Evolutionary conservation across 2,113 vertebrate species (phyloP).

Genomic region (Melierax canorus): DNA sequence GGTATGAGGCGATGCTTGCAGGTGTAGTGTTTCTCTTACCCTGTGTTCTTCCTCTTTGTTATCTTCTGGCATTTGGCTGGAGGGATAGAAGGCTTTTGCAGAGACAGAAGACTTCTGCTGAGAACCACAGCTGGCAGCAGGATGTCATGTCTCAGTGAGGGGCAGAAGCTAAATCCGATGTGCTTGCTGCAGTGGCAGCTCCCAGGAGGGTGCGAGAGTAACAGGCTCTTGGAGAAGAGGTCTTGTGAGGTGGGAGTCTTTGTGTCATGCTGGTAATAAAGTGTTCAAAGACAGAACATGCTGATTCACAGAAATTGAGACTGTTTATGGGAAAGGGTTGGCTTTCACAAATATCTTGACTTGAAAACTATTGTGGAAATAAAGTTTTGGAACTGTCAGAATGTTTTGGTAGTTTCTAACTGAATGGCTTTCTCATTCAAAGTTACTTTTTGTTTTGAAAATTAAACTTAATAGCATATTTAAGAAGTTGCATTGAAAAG

Average conservation of each 20-base stretch:
- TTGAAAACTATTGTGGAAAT: constrained; percentile 43
- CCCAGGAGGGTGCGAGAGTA: not conserved
- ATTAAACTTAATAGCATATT: constrained; percentile 21
- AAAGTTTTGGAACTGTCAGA: constrained; percentile 7
- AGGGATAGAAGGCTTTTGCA: not conserved
- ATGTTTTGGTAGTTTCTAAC: constrained; percentile 37
- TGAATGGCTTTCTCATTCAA: constrained; percentile 19
- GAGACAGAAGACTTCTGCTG: not conserved
- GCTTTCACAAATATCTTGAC: constrained; percentile 27
- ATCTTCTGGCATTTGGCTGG: not conserved
- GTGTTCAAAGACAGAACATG: constrained; percentile 2
- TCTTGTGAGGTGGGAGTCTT: constrained; percentile 10
- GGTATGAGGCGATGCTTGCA: not conserved
- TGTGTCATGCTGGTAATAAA: not conserved
- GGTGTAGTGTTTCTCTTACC: not conserved
- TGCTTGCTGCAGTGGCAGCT: not conserved
- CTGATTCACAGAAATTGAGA: constrained; percentile 46
- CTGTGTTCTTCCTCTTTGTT: not conserved
- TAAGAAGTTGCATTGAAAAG: not conserved
- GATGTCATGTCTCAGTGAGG: not conserved
- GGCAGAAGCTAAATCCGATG: not conserved
- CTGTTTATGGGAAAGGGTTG: constrained; percentile 44
- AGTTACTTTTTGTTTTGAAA: constrained; percentile 38
- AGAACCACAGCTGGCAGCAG: not conserved
- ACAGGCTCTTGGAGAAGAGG: not conserved